phyloP scores from a whole-genome alignment of 1,140 invertebrate genomes.

The Parasteatoda tepidariorum region DNA sequence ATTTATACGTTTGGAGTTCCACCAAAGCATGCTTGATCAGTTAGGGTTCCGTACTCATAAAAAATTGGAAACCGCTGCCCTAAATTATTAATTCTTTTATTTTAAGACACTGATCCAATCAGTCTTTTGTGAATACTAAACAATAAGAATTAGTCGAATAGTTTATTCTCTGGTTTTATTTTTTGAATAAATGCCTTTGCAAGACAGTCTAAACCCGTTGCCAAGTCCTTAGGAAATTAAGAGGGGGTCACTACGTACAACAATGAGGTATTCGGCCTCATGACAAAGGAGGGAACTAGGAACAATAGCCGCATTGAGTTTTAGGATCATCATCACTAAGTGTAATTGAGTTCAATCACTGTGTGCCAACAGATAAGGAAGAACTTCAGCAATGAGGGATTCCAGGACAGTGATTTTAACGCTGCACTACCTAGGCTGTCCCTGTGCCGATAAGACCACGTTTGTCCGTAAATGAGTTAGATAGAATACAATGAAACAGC shows the following conservation, averaged over 20 bases:
- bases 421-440: slow-evolving; percentile 3
- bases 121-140: no score
- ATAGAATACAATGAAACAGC: slow-evolving; percentile 9
- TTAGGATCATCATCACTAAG: not conserved
- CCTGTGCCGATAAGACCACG: not conserved
- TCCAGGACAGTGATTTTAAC: slow-evolving; percentile 27
- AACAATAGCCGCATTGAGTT: not conserved
- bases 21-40: no score
- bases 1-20: no score
- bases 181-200: no score
- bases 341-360: slow-evolving; percentile 56
- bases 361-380: slow-evolving; percentile 53
- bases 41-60: no score
- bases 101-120: no score
- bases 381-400: slow-evolving; percentile 37
- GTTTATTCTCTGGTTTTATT: no score
- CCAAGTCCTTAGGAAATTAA: no score
- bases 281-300: slow-evolving; percentile 16
- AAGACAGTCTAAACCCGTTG: no score
- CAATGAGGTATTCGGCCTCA: not conserved
- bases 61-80: no score
- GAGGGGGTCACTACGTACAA: not conserved
- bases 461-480: slow-evolving; percentile 27
- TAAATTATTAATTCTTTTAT: no score
- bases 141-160: no score